Percentiles rank a stretch among this genome's conserved stretches.
phyloP scores from a whole-genome alignment of 2,888 invertebrate species.

The Drosophila leonis region DNA sequence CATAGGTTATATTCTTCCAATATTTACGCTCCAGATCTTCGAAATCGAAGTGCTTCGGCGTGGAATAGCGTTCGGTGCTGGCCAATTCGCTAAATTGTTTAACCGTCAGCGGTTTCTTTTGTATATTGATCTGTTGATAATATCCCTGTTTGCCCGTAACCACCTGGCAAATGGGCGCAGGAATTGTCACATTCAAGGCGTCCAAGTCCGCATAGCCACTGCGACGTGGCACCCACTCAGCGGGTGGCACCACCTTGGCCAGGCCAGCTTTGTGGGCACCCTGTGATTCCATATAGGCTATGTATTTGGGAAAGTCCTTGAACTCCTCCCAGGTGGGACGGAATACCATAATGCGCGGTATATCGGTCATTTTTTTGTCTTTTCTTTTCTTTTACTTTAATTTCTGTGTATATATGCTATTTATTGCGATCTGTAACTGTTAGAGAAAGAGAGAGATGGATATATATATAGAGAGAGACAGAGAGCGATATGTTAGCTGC shows the following conservation, averaged over 20 bases:
- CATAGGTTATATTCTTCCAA: conserved; percentile 99
- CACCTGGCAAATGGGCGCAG: conserved; percentile 97
- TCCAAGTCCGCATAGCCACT: conserved; percentile 93
- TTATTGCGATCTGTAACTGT: conserved; percentile 31
- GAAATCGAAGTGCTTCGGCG: conserved; percentile 93
- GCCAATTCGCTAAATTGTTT: conserved; percentile 95
- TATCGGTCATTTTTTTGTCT: conserved; percentile 59
- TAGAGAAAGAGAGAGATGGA: conserved; percentile 7
- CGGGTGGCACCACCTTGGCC: conserved; percentile 98
- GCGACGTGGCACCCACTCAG: conserved; percentile 97
- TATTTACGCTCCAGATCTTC: conserved; percentile 97
- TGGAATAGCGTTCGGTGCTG: conserved; percentile 90
- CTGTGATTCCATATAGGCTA: conserved; percentile 95
- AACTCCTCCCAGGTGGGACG: conserved; percentile 99
- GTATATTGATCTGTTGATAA: conserved; percentile 98
- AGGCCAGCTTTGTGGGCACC: conserved; percentile 98
- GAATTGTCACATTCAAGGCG: conserved; percentile 93
- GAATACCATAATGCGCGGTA: conserved; percentile 88
- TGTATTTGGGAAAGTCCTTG: conserved; percentile 95
- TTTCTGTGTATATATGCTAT: conserved; percentile 2
- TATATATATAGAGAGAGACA: background rate
- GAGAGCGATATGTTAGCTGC: background rate
- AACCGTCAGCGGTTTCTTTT: conserved; percentile 95
- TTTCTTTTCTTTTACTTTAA: background rate
- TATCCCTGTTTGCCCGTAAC: conserved; percentile 98